phyloP scores from a whole-genome alignment of 2,113 vertebrate species.

The Felis chaus region DNA sequence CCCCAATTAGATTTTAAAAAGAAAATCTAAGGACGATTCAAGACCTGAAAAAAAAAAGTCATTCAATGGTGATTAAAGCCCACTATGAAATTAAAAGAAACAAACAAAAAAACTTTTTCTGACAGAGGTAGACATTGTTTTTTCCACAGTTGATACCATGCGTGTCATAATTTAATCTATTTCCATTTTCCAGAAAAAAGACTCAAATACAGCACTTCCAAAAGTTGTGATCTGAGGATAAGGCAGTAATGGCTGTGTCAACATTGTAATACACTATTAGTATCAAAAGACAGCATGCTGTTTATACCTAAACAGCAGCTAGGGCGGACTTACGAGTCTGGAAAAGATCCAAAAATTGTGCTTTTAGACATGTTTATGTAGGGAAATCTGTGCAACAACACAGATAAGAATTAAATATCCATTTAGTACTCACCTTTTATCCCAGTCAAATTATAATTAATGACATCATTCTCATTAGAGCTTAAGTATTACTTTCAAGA shows the following conservation, averaged over 20 bases:
- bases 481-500: neutral
- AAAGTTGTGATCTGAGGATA: neutral
- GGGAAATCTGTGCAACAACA: neutral
- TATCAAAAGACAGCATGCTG: neutral
- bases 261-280: neutral
- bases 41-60: neutral
- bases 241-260: fast-evolving
- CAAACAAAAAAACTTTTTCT: neutral
- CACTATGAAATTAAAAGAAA: neutral
- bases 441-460: neutral
- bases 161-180: neutral
- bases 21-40: neutral
- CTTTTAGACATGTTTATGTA: neutral
- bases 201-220: neutral
- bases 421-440: neutral
- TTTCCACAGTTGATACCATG: neutral
- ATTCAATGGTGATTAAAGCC: neutral
- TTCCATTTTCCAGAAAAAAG: neutral
- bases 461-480: neutral
- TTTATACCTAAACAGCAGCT: neutral
- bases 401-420: neutral
- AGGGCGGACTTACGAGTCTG: too few relatives aligned
- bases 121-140: neutral
- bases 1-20: neutral
- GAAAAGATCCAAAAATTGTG: neutral